A percentile compares a stretch with the other conserved stretches of the same genome.
Conservation (phyloP, 2,797 vertebrate species). For the Liparis tanakae region DNA sequence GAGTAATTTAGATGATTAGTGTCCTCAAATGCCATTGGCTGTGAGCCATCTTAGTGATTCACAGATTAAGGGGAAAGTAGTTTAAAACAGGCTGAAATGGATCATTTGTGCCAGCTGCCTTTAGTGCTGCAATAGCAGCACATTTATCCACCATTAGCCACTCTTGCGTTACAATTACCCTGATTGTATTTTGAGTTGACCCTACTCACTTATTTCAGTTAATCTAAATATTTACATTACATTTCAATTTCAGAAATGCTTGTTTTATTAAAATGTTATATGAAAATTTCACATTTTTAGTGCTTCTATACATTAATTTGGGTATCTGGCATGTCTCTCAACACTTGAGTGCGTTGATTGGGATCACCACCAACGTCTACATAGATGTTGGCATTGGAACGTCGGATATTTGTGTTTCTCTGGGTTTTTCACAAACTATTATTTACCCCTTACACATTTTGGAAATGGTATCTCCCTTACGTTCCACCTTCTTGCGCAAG, state of each 20-base stretch:
- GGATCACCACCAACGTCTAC: too few relatives aligned
- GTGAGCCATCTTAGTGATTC: conserved; percentile 21
- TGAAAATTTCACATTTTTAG: too few relatives aligned
- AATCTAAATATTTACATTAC: not conserved
- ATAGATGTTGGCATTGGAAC: too few relatives aligned
- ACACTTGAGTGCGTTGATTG: too few relatives aligned
- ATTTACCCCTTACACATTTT: too few relatives aligned
- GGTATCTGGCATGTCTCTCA: too few relatives aligned
- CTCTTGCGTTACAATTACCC: not conserved
- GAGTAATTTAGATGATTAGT: conserved; percentile 42
- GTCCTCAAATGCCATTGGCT: conserved; percentile 40
- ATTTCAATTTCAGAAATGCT: not conserved
- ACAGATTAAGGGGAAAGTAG: conserved; percentile 21
- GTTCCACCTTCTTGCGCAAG: too few relatives aligned
- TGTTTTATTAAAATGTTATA: too few relatives aligned
- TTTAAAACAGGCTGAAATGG: conserved; percentile 24
- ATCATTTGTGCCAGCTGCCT: not conserved
- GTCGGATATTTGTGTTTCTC: too few relatives aligned
- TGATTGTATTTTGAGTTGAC: conserved; percentile 12
- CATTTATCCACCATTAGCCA: not conserved
- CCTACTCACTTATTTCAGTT: not conserved
- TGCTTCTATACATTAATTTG: too few relatives aligned
- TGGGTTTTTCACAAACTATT: too few relatives aligned
- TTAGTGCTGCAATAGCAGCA: conserved; percentile 3
- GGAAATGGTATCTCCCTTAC: too few relatives aligned